These are phyloP conservation scores for Arion vulgaris DNA, from an alignment of 1,140 invertebrate species.

Conservation along the genomic window DNA sequence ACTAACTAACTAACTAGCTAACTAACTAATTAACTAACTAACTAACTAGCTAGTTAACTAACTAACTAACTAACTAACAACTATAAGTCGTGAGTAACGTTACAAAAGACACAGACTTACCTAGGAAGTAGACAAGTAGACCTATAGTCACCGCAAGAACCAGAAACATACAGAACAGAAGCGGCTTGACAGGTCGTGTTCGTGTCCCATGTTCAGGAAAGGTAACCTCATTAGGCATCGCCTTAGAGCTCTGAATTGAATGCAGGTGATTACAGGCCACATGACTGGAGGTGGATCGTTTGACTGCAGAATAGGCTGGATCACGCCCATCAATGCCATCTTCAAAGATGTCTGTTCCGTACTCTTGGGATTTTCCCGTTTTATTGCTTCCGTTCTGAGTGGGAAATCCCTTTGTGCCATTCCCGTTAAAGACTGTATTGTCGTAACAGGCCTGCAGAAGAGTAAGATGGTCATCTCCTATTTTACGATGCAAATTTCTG, in stretches of 20 bases:
- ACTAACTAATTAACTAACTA: too few species aligned
- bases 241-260: constrained; percentile 26
- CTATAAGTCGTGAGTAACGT: too few species aligned
- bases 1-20: too few species aligned
- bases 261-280: constrained; percentile 52
- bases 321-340: constrained; percentile 7
- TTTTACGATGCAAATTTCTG: constrained; percentile 32
- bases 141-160: constrained; percentile 45
- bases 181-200: constrained; percentile 22
- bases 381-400: constrained; percentile 25
- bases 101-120: constrained; percentile 43
- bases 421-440: constrained; percentile 59
- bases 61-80: too few species aligned
- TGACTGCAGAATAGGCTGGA: background rate
- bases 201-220: constrained; percentile 24
- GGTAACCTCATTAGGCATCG: constrained; percentile 13
- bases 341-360: constrained; percentile 29
- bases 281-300: constrained; percentile 15
- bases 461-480: constrained; percentile 58
- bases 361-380: constrained; percentile 19
- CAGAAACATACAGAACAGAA: constrained; percentile 31
- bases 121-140: constrained; percentile 47
- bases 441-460: constrained; percentile 65
- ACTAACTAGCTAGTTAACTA: too few species aligned
- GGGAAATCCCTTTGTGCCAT: constrained; percentile 43